Evolutionary conservation across 2,113 vertebrate genomes (phyloP).

Genomic region (Lethenteron reissneri): DNA sequence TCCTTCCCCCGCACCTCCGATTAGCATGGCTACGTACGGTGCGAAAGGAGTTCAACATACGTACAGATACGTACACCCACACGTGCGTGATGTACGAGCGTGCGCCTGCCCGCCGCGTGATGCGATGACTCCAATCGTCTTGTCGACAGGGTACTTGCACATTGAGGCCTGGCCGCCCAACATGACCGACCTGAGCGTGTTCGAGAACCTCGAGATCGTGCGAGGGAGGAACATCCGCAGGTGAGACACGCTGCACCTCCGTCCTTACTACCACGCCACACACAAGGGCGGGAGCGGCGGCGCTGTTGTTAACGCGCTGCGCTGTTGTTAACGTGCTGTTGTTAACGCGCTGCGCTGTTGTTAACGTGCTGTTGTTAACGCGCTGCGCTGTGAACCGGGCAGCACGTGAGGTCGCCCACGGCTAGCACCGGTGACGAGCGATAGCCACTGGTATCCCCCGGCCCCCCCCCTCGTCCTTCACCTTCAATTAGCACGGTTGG

Average conservation of each 20-base stretch:
- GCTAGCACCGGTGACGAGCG: not conserved
- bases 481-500: too few relatives aligned
- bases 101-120: not conserved
- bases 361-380: not conserved
- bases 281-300: not conserved
- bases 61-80: too few relatives aligned
- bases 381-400: not conserved
- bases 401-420: not conserved
- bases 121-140: not conserved
- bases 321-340: too few relatives aligned
- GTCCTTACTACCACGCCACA: too few relatives aligned
- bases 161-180: conserved; percentile 53
- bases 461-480: not conserved
- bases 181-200: conserved; percentile 34
- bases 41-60: not conserved
- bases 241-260: conserved; percentile 21
- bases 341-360: not conserved
- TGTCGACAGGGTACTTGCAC: conserved; percentile 52
- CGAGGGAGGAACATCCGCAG: conserved; percentile 59
- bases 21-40: not conserved
- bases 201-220: conserved; percentile 66
- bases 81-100: not conserved
- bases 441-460: not conserved
- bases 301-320: not conserved
- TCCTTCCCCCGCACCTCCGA: not conserved